phyloP scores from a whole-genome alignment of 2,888 invertebrate species.

The Iselma pallidipennis region DNA sequence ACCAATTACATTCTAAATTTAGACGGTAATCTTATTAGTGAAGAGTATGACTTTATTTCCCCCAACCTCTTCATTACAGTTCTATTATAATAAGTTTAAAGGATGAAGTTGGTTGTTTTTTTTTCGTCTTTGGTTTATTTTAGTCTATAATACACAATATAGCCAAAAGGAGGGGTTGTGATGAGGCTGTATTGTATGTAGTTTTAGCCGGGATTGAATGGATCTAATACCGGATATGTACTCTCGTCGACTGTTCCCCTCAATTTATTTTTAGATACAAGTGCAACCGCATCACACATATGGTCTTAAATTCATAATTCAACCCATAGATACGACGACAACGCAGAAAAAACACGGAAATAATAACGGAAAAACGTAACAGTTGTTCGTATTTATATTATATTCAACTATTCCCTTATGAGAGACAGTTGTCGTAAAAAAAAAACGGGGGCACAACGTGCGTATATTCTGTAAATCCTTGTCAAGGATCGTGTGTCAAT shows the following conservation, averaged over 20 bases:
- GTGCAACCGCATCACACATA: constrained; percentile 9
- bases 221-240: constrained; percentile 19
- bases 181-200: background rate
- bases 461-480: too few species aligned
- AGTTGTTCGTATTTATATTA: background rate
- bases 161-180: background rate
- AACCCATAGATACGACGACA: background rate
- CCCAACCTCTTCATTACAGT: background rate
- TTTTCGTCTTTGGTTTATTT: too few species aligned
- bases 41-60: background rate
- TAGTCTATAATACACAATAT: too few species aligned
- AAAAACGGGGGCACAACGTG: too few species aligned
- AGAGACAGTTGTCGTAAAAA: background rate
- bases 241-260: constrained; percentile 7
- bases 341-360: background rate
- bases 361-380: background rate
- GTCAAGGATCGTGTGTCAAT: background rate
- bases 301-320: background rate
- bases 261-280: constrained; percentile 23
- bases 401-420: background rate
- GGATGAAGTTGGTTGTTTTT: too few species aligned
- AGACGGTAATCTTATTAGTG: too few species aligned
- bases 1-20: too few species aligned
- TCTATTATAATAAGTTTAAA: background rate
- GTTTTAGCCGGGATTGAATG: background rate